Evolutionary conservation across 2,113 vertebrate genomes (phyloP).

Genomic region (Thermophis baileyi): DNA sequence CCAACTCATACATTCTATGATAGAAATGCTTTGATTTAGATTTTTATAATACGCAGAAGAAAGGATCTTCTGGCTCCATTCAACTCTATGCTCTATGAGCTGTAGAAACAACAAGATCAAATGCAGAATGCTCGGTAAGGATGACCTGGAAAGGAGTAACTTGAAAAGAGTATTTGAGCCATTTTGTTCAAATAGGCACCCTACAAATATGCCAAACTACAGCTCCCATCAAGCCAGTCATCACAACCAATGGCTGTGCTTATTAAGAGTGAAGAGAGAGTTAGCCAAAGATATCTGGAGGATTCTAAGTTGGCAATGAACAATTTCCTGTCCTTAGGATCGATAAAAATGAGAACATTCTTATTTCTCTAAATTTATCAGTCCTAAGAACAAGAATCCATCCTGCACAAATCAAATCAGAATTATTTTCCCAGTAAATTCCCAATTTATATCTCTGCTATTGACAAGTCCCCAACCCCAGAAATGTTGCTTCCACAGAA

Average conservation of each 20-base stretch:
- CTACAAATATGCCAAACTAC: not conserved
- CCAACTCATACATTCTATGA: not conserved
- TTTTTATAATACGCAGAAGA: not conserved
- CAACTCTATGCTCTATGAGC: not conserved
- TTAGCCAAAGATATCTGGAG: not conserved
- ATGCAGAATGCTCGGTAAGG: not conserved
- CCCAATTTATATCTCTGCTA: constrained; percentile 7
- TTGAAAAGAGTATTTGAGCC: not conserved
- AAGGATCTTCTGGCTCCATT: not conserved
- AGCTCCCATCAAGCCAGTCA: not conserved
- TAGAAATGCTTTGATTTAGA: not conserved
- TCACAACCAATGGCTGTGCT: not conserved
- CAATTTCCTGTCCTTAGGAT: not conserved
- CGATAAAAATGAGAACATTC: not conserved
- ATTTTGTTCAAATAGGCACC: not conserved
- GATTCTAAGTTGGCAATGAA: not conserved
- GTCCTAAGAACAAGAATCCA: not conserved
- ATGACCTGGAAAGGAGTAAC: not conserved
- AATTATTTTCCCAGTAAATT: constrained; percentile 1
- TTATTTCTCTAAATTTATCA: not conserved
- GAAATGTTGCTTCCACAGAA: constrained; percentile 26
- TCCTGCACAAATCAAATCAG: accelerated
- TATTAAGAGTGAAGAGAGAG: not conserved
- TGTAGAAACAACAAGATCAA: not conserved
- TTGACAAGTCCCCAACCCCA: constrained; percentile 15